These are phyloP conservation scores for Disparrhopalites patrizii DNA, from an alignment of 2,888 invertebrate genomes.

Conservation along the genomic window DNA sequence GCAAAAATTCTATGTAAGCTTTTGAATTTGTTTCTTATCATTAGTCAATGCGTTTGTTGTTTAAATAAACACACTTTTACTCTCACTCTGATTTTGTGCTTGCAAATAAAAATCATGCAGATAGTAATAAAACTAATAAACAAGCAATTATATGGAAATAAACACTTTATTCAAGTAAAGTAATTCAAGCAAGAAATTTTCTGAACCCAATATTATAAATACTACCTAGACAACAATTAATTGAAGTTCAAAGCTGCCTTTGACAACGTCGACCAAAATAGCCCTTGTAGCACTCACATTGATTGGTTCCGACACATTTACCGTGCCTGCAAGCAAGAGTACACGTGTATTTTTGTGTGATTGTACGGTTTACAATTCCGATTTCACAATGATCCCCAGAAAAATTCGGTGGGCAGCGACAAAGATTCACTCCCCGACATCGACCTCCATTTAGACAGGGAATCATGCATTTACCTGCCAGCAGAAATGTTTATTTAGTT, in stretches of 20 bases:
- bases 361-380: conserved; percentile 59
- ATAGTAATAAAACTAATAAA: no score
- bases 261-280: conserved; percentile 79
- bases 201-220: no score
- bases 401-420: conserved; percentile 78
- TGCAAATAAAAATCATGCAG: no score
- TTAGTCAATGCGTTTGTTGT: no score
- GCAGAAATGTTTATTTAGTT: conserved; percentile 2
- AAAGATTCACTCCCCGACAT: conserved; percentile 83
- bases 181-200: no score
- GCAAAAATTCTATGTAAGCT: no score
- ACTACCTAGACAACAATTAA: no score
- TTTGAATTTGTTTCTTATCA: no score
- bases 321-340: conserved; percentile 74
- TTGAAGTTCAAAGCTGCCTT: conserved; percentile 53
- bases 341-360: conserved; percentile 65
- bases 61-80: no score
- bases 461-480: conserved; percentile 75
- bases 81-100: no score
- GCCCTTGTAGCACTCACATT: conserved; percentile 75
- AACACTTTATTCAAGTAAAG: no score
- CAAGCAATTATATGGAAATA: no score
- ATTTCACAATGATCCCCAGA: conserved; percentile 89
- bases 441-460: conserved; percentile 87
- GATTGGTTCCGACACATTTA: conserved; percentile 60